Evolutionary conservation across 2,113 vertebrate species (phyloP), one percentile per base, ranked within the genome.

Genomic region (Mesembrinibis cayennensis): DNA sequence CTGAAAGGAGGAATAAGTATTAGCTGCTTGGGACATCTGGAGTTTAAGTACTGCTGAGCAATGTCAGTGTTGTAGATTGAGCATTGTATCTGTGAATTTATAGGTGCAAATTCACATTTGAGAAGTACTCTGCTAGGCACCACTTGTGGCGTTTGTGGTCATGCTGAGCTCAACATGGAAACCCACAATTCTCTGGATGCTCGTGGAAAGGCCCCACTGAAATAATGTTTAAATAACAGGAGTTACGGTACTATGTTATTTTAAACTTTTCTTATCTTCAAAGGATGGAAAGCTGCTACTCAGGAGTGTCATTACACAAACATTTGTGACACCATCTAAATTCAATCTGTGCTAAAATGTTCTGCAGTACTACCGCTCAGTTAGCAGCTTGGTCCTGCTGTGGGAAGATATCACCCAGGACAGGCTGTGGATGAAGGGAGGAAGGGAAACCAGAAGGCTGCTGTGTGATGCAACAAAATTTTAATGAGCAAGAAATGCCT

Each of bases 401-500:
- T 17, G 53, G 27, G 13, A 38, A 26, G 8, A 3, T 9, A 8
- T 13, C 29, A 13, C 14, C 47, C 30, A 23, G 66, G 55, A 8
- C 17, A 47, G 20, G 29, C 12, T 47, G 66, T 7, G 15, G 6
- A 11, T 6, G 29, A 86, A 76, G 18, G 61, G 7, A 34, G 16
- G 11, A 11, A 62, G 13, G 18, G 17, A 93, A 88, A 77, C 34
- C 66, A 89, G 32, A 40, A 97, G 47, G 29, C 29, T 63, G 58
- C 23, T 6, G 56, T 67, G 61, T 8, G 93, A 93, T 92, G 94
- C 93, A 95, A 92, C 5, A 3, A 69, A 59, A 16, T 59, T 96
- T 97, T 97, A 96, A 90, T 97, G 88, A 88, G 40, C 5, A 10
- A 92, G 45, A 87, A 87, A 84, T 18, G 22, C 9, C 5, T 26